These are phyloP conservation scores for Perca schrenkii DNA, from an alignment of 2,113 vertebrate species.

Conservation along the genomic window DNA sequence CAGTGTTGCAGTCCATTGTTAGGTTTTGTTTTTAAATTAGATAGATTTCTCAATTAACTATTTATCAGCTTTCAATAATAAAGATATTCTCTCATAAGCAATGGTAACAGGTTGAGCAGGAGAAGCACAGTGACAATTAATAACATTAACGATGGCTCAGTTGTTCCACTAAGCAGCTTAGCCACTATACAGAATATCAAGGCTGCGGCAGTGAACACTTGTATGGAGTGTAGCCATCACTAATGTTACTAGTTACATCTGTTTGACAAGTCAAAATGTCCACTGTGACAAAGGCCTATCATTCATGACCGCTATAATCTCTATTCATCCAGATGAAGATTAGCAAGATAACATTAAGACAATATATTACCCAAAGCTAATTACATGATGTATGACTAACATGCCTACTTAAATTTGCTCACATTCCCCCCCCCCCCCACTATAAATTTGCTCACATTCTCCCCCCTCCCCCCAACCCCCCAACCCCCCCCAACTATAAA, in stretches of 20 bases:
- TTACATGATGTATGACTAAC: background rate
- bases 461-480: too few species aligned
- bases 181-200: background rate
- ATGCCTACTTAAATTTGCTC: background rate
- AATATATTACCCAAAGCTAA: background rate
- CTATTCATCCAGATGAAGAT: background rate
- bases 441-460: background rate
- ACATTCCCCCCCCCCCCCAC: background rate
- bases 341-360: background rate
- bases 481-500: background rate
- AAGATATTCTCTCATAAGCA: background rate
- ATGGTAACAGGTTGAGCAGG: background rate
- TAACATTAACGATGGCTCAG: background rate
- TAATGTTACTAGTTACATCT: background rate
- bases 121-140: background rate
- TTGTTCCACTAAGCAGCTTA: background rate
- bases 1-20: background rate
- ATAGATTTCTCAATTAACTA: background rate
- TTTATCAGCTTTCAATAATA: background rate
- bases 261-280: background rate
- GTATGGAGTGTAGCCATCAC: background rate
- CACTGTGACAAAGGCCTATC: too few species aligned
- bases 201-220: background rate
- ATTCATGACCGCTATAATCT: background rate
- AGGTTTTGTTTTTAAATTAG: background rate